These are phyloP conservation scores for Gasterosteus aculeatus DNA, from an alignment of 2,113 vertebrate genomes.

Conservation along the genomic window DNA sequence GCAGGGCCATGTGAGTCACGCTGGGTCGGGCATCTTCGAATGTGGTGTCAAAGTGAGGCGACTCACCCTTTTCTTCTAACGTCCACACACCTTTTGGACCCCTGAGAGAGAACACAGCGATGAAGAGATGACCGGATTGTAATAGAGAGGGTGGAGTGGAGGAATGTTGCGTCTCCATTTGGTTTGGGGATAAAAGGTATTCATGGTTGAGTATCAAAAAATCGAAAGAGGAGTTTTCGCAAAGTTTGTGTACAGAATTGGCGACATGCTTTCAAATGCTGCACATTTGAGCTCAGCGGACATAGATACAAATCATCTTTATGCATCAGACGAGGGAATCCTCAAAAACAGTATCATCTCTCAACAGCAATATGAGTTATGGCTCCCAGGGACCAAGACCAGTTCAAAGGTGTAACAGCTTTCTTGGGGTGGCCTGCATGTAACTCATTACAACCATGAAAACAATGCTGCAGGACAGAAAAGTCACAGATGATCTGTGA, in stretches of 20 bases:
- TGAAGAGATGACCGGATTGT: neutral
- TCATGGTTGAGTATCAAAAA: neutral
- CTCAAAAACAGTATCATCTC: conserved; percentile 21
- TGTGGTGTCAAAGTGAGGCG: conserved; percentile 92
- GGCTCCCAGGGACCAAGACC: conserved; percentile 8
- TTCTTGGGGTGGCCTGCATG: too few relatives aligned
- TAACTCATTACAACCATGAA: too few relatives aligned
- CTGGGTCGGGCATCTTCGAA: conserved; percentile 93
- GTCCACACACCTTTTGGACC: conserved; percentile 98
- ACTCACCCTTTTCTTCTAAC: conserved; percentile 90
- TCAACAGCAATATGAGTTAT: conserved; percentile 1
- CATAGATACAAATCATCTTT: conserved; percentile 15
- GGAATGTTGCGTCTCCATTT: neutral
- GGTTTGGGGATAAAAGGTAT: neutral
- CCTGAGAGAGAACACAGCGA: conserved; percentile 71
- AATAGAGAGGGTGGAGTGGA: neutral
- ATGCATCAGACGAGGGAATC: conserved; percentile 26
- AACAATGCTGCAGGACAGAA: conserved; percentile 35
- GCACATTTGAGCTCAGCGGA: neutral
- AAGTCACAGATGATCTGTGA: conserved; percentile 2
- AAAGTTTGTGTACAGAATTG: neutral
- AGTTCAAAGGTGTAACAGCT: too few relatives aligned
- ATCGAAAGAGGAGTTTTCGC: neutral
- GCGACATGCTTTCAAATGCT: neutral
- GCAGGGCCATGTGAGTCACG: conserved; percentile 92